A percentile compares a stretch with the other conserved stretches of the same genome.
Evolutionary conservation across 2,797 vertebrate genomes (phyloP).

Genomic region (Anguilla marmorata): DNA sequence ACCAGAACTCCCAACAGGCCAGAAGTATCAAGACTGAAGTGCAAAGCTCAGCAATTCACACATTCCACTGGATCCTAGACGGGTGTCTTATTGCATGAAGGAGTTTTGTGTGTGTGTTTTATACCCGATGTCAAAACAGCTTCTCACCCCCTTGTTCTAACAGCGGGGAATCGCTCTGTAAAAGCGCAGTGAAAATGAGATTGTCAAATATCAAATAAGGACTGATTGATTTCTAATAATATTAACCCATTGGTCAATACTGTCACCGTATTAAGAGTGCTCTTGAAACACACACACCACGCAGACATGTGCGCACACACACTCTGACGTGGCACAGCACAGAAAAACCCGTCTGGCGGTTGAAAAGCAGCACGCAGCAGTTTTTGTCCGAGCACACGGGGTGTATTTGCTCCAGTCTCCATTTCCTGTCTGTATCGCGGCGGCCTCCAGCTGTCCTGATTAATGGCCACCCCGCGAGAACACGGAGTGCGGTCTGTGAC

Average conservation of each 20-base stretch:
- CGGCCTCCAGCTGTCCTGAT: slow-evolving; percentile 24
- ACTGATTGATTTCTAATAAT: background rate
- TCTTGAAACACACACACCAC: background rate
- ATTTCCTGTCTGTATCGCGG: slow-evolving; percentile 24
- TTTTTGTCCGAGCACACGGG: background rate
- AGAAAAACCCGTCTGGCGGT: background rate
- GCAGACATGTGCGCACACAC: background rate
- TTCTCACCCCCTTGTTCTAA: background rate
- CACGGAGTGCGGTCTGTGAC: slow-evolving; percentile 31
- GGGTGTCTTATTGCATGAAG: background rate
- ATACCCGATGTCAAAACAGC: background rate
- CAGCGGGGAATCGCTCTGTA: background rate
- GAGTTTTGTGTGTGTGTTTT: background rate
- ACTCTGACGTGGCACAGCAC: background rate
- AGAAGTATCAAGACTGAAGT: too few relatives aligned
- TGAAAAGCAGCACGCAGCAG: background rate
- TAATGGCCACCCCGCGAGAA: slow-evolving; percentile 29
- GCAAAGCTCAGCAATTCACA: background rate
- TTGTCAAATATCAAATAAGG: background rate
- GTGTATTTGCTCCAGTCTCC: background rate
- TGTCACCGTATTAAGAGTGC: background rate
- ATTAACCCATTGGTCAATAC: background rate
- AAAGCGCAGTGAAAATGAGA: background rate
- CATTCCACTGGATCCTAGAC: background rate
- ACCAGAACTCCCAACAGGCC: background rate